Conservation (phyloP, 53 echinoderm and acorn worm species). For the Paracentrotus lividus region DNA sequence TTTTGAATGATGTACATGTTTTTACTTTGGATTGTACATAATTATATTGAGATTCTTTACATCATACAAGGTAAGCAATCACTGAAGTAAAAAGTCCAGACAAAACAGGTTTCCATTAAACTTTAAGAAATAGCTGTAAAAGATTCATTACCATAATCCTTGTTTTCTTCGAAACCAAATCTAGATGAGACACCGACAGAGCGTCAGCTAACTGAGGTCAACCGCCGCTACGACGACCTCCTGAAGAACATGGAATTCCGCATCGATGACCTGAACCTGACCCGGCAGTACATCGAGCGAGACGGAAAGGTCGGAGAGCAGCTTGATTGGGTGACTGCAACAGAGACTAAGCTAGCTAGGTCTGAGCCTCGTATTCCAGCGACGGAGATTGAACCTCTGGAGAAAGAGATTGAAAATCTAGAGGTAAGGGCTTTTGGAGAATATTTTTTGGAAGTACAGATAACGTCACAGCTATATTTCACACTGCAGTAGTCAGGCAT, state of each 20-base stretch:
- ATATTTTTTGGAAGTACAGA: no score
- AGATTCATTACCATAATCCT: no score
- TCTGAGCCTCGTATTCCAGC: conserved; percentile 74
- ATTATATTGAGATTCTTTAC: no score
- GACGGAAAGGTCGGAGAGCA: conserved; percentile 82
- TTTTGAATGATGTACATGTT: no score
- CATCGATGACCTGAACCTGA: conserved; percentile 87
- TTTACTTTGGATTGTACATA: no score
- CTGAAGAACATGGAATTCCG: conserved; percentile 76
- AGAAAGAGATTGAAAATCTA: conserved; percentile 84
- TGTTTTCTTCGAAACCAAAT: no score
- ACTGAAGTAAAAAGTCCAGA: no score
- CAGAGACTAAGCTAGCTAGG: conserved; percentile 76
- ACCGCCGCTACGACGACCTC: conserved; percentile 91
- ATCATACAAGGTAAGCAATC: no score
- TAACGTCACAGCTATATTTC: no score
- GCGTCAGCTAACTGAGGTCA: conserved; percentile 86
- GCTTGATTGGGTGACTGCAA: conserved; percentile 84
- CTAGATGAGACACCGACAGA: conserved; percentile 92
- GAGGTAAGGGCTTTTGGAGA: conserved; percentile 69
- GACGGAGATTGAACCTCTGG: conserved; percentile 85
- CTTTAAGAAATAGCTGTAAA: no score
- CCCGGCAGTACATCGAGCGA: conserved; percentile 90
- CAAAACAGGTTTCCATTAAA: no score
- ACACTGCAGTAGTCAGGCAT: no score